A percentile compares a stretch with the other conserved stretches of the same genome.
Evolutionary conservation across 1,140 invertebrate species (phyloP).

Genomic region (Sycophaga agraensis): DNA sequence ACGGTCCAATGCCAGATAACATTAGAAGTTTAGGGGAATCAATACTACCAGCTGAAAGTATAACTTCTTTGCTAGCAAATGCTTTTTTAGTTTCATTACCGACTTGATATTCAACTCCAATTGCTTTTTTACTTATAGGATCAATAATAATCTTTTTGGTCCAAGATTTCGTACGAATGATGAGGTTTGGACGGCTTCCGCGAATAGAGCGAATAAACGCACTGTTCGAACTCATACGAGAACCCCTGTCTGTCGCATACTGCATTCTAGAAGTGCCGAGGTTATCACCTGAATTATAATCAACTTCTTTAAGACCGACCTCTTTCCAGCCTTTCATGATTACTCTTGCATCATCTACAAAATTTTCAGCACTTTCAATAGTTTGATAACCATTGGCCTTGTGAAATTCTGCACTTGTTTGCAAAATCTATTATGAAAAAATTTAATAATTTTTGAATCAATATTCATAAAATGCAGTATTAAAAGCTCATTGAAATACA

Average conservation of each 20-base stretch:
- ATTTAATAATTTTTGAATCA: not conserved
- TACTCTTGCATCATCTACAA: conserved; percentile 11
- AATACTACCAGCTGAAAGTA: conserved; percentile 53
- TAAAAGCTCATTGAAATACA: no score
- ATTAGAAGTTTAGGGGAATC: conserved; percentile 57
- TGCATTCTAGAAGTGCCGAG: not conserved
- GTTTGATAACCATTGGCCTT: conserved; percentile 7
- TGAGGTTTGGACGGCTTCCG: not conserved
- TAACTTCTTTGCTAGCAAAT: conserved; percentile 61
- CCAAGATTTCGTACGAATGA: not conserved
- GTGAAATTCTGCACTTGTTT: not conserved
- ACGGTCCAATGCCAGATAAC: conserved; percentile 43
- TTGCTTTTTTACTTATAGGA: not conserved
- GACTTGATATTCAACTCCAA: conserved; percentile 7
- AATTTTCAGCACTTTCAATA: conserved; percentile 22
- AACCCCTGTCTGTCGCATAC: not conserved
- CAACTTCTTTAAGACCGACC: not conserved
- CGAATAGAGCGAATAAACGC: conserved; percentile 25
- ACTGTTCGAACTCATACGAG: conserved; percentile 9
- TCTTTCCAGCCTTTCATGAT: conserved; percentile 21
- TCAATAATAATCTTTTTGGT: conserved; percentile 13
- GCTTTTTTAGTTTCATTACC: conserved; percentile 17
- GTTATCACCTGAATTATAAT: conserved; percentile 16
- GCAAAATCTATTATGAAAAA: conserved; percentile 29
- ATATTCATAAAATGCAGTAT: no score